Evolutionary conservation across 2,888 invertebrate genomes (phyloP).

Genomic region (Ichneumon xanthorius): DNA sequence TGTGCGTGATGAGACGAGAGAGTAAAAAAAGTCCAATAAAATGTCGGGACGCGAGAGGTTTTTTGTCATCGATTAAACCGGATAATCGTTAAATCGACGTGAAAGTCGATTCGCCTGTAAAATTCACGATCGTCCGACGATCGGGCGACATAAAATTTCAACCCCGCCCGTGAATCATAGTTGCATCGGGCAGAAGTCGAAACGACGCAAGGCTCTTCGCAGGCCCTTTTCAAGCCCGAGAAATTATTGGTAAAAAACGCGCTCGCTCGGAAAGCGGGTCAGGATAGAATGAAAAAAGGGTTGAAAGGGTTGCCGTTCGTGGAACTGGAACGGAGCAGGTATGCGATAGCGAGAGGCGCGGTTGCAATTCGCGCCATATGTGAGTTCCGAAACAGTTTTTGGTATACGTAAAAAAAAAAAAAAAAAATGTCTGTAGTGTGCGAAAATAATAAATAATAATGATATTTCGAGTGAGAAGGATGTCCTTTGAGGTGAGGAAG

Average conservation of each 20-base stretch:
- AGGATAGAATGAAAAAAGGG: conserved; percentile 59
- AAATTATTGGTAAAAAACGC: conserved; percentile 73
- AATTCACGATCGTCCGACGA: conserved; percentile 45
- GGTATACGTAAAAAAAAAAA: not conserved
- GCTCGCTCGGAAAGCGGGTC: conserved; percentile 71
- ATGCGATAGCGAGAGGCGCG: conserved; percentile 55
- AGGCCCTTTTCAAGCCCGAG: conserved; percentile 53
- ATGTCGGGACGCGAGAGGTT: not conserved
- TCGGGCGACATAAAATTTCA: conserved; percentile 35
- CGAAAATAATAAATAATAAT: conserved; percentile 4
- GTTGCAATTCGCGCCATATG: conserved; percentile 60
- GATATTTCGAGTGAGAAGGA: not conserved
- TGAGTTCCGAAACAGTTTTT: conserved; percentile 41
- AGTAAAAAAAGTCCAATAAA: not conserved
- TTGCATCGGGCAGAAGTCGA: conserved; percentile 40
- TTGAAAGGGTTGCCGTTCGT: conserved; percentile 68
- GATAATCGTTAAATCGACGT: conserved; percentile 56
- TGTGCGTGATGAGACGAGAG: not conserved
- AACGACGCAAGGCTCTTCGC: conserved; percentile 18
- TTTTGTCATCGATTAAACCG: conserved; percentile 38
- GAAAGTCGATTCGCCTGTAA: conserved; percentile 61
- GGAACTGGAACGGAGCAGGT: conserved; percentile 65
- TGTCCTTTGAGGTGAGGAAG: not conserved
- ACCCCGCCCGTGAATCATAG: conserved; percentile 37
- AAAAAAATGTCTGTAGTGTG: not conserved